Conservation (phyloP, 2,113 vertebrate genomes). For the Spizaetus ornatus region DNA sequence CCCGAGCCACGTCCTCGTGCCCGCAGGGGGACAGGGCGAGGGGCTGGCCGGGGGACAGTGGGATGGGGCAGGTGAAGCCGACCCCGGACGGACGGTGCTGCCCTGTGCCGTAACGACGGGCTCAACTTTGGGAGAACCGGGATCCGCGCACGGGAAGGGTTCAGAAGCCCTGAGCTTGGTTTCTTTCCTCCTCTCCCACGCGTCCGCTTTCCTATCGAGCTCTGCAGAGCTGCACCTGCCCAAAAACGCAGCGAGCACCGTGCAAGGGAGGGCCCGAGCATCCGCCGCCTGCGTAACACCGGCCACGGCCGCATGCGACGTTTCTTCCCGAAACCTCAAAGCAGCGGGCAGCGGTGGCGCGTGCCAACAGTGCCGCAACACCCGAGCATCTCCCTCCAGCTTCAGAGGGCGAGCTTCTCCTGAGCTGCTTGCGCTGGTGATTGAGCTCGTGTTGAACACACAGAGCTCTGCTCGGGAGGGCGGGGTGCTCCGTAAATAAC, state of each 20-base stretch:
- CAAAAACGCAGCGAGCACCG: neutral
- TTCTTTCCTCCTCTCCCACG: neutral
- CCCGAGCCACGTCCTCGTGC: fast-evolving
- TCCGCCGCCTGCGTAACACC: fast-evolving
- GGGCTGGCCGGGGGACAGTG: neutral
- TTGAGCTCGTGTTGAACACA: fast-evolving
- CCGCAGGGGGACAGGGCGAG: fast-evolving
- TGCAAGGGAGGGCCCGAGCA: neutral
- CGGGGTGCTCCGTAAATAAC: neutral
- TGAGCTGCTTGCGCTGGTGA: neutral
- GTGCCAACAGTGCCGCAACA: neutral
- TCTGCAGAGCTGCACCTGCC: neutral
- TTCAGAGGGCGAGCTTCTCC: neutral
- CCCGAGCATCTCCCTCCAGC: neutral
- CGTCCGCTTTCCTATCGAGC: neutral
- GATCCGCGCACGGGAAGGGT: fast-evolving
- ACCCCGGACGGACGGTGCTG: fast-evolving
- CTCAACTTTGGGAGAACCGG: neutral
- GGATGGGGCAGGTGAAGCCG: neutral
- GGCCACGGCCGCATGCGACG: fast-evolving
- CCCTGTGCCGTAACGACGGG: neutral
- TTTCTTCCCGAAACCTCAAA: neutral
- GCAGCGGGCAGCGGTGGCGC: neutral
- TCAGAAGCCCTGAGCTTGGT: neutral
- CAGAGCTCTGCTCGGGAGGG: neutral